Base-by-base conservation (phyloP, 2,113 vertebrate genomes). In the Tautogolabrus adspersus region DNA sequence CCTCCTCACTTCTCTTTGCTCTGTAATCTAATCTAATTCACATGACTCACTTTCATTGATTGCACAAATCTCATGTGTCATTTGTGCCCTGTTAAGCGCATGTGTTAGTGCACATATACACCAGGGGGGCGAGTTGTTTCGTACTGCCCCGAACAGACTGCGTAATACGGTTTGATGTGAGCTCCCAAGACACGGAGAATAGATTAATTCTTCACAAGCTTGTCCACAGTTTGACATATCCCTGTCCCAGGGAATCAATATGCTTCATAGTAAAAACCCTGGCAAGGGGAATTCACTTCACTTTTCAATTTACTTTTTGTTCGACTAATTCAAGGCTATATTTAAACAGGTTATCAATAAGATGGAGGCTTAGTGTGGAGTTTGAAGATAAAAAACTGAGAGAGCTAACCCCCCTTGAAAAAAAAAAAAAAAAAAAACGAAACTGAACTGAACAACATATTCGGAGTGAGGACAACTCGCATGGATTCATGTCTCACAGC, bases 31-130 rank as follows among this genome's bases (percentile, higher is more conserved):
- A 88, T 79, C 75, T 76, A 81, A 91, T 87, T 79, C 78, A 64
- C 46, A 79, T 77, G 75, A 87, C 72, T 89, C 85, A 80, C 79
- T 84, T 76, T 66, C 81, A 88, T 88, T 49, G 75, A 92, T 83
- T 75, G 71, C 63, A 72, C 72, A 74, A 72, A 88, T 85, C 69
- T 72, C 37, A 61, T 66, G 69, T 82, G 75, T 66, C 79, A 73
- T 75, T 69, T 60, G 34, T 71, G 49, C 44, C 58, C 59, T 47
- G 65, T 55, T 46, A 69, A 63, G 34, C 51, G n/a, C 21, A 40
- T 60, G 61, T 38, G 67, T 56, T 63, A 21, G 54, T 66, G 47
- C 23, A 15, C 19, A 11, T 52, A 51, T 42, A 46, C 71, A 81
- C 64, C 38, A 19, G 65, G 44, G 30, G 60, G 47, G 26, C 4